Evolutionary conservation across 1,140 invertebrate genomes (phyloP), one percentile per base, ranked within the genome.

Genomic region (Zaprionus lachaisei): DNA sequence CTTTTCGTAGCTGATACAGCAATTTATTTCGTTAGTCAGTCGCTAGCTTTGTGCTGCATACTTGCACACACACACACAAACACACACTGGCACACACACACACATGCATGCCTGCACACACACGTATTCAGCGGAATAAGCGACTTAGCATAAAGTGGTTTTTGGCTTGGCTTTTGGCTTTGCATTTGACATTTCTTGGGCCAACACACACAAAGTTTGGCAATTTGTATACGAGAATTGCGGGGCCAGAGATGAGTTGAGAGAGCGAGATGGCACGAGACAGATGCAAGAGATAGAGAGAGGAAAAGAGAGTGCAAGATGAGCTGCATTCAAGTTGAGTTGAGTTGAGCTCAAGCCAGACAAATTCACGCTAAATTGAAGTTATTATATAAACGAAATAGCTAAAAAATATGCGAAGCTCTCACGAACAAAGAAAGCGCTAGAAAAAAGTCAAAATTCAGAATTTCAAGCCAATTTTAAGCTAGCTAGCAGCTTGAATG

Each of bases 1-100:
- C 66, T 80, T 75, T 78, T 74, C 72, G 54, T 49, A 76, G 84
- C 78, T 83, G 80, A 83, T 87, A 69, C 80, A 79, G 84, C 84
- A 79, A 81, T 77, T 81, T 84, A 68, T 84, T 89, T 72, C 77
- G 79, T 81, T 79, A 73, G 68, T 62, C 64, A 79, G 63, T 71
- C 58, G 63, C 60, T 72, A 11, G 73, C 68, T 72, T 72, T 72
- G 68, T 62, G 24, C 54, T 61, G 73, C 69, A 76, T 72, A 65
- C 62, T 72, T 72, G 31, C 73, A 66, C 38, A 44, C 28, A 37
- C 55, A 70, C 67, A 70, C 61, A 64, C 28, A 69, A n/a, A 69
- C 37, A 34, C 24, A 47, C n/a, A 61, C 63, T 17, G 14, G 51
- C 17, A 60, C 11, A 54, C 44, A 60, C 37, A 61, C 34, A 44